Conservation (phyloP, 2,797 vertebrate species). For the Sebastes goodei region DNA sequence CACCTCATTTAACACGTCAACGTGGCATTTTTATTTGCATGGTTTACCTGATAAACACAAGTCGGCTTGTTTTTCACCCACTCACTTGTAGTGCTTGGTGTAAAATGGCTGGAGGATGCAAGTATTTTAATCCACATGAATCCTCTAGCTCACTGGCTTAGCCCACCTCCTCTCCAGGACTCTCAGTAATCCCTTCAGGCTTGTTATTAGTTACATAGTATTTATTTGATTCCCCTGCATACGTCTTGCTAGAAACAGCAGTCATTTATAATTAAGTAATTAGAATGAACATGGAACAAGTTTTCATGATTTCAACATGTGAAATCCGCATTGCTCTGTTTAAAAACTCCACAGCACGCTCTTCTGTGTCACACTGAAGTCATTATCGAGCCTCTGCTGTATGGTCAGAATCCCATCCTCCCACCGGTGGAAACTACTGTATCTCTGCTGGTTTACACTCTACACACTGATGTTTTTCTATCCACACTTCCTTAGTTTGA, state of each 20-base stretch:
- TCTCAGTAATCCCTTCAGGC: background rate
- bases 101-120: background rate
- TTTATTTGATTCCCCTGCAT: background rate
- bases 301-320: background rate
- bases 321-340: background rate
- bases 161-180: too few species aligned
- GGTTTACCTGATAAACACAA: background rate
- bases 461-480: background rate
- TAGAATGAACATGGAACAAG: background rate
- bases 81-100: background rate
- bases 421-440: background rate
- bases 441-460: background rate
- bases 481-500: background rate
- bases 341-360: background rate
- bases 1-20: slow-evolving; percentile 16
- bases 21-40: background rate
- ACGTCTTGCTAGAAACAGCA: background rate
- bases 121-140: background rate
- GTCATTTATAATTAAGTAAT: background rate
- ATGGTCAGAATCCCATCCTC: background rate
- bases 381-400: background rate
- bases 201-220: background rate
- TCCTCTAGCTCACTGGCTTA: background rate
- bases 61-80: background rate
- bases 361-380: background rate